Conservation (phyloP, 1,140 invertebrate genomes). For the Coptotermes formosanus region DNA sequence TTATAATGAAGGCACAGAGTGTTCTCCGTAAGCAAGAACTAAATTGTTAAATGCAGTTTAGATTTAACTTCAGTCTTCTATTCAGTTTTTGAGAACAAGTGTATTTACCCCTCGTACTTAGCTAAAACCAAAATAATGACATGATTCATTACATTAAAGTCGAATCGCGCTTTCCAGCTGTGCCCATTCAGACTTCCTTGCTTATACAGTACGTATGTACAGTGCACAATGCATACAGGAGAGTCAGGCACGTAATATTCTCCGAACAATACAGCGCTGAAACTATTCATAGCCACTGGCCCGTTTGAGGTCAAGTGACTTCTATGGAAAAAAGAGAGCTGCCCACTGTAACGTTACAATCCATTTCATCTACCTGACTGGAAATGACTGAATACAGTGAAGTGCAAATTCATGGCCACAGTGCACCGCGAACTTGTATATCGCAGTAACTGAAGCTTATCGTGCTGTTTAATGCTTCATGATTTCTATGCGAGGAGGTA, state of each 20-base stretch:
- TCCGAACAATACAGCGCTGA: neutral
- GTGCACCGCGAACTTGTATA: too few species aligned
- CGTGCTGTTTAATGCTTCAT: too few species aligned
- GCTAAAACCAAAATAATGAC: neutral
- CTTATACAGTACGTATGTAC: too few species aligned
- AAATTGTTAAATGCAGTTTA: too few species aligned
- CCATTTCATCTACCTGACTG: neutral
- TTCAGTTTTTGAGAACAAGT: too few species aligned
- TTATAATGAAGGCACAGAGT: too few species aligned
- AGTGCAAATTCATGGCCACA: neutral
- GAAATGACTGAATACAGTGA: neutral
- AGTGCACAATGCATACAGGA: neutral
- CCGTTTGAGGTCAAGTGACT: neutral
- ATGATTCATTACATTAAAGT: neutral
- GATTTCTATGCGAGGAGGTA: too few species aligned
- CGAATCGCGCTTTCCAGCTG: neutral
- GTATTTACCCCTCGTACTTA: neutral
- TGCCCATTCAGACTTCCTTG: neutral
- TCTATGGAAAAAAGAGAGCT: neutral
- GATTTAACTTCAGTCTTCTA: too few species aligned
- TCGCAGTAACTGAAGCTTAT: too few species aligned
- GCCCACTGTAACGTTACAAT: neutral
- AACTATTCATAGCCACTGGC: neutral
- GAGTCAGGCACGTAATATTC: neutral
- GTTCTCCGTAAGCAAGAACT: too few species aligned